Base-by-base conservation (phyloP, 2,113 vertebrate species). In the Cyanoramphus novaezelandiae region DNA sequence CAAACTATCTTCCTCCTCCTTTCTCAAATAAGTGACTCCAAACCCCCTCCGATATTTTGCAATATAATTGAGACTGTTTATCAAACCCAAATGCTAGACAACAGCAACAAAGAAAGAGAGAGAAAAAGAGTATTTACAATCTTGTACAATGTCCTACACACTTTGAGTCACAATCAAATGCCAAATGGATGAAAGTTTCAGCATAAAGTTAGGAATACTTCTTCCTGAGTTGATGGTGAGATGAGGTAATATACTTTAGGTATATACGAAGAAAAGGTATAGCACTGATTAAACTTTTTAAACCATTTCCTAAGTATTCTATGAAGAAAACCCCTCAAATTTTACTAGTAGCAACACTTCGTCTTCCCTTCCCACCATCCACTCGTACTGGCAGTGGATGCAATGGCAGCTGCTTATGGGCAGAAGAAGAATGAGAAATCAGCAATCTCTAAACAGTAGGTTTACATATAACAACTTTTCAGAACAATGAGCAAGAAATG, bases 381-480 rank as follows among this genome's bases (percentile, higher is more conserved):
- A 91, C 67, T 69, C 4, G 2, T 35, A 84, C 72, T 93, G 69
- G 52, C 83, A 90, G 60, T 70, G 89, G 87, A 94, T 69, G 78
- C 67, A 84, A 93, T 59, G 87, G 94, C 94, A 92, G 92, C 95
- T 97, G 91, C 94, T 93, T 86, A 49, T 81, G 78, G 97, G 92
- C 88, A 96, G 65, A 97, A 97, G 95, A 82, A 96, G 92, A 96
- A 96, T 89, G 74, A 97, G 93, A 97, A 92, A 90, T 70, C 76
- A 37, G 39, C 71, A 96, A 95, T 59, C 92, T 95, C 95, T 96
- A 93, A 92, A 96, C 83, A 97, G 86, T 23, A 90, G 67, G 85
- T 97, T 97, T 90, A 90, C 92, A 92, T 28, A 52, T 25, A 92
- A 91, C 90, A 94, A 95, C 90, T 96, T 82, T 86, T 82, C 81